These are phyloP conservation scores for Ptychodera flava DNA, from an alignment of 35 echinoderm and acorn worm genomes.

Conservation along the genomic window DNA sequence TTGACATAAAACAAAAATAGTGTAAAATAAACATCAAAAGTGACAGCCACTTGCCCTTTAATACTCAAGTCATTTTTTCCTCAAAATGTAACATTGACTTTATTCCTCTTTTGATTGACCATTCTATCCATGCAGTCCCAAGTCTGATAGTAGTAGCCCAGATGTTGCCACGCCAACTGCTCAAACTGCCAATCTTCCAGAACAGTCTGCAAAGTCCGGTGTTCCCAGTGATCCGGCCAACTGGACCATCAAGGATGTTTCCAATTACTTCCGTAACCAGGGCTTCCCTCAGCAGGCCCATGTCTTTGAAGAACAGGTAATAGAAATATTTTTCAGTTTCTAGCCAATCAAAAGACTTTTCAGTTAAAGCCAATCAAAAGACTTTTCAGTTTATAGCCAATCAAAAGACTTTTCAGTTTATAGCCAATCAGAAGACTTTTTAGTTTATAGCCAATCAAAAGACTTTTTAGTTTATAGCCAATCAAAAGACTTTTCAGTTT, in stretches of 20 bases:
- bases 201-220: slow-evolving; percentile 51
- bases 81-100: too few species aligned
- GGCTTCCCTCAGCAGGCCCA: slow-evolving; percentile 71
- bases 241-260: slow-evolving; percentile 79
- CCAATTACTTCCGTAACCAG: slow-evolving; percentile 46
- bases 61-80: too few species aligned
- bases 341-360: background rate
- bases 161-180: slow-evolving; percentile 78
- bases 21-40: too few species aligned
- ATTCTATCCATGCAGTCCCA: background rate
- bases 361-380: background rate
- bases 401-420: too few species aligned
- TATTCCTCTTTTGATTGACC: too few species aligned
- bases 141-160: slow-evolving; percentile 13
- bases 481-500: too few species aligned
- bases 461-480: too few species aligned
- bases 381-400: background rate
- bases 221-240: slow-evolving; percentile 25
- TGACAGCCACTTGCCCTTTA: too few species aligned
- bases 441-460: too few species aligned
- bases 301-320: slow-evolving; percentile 81
- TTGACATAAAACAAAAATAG: too few species aligned
- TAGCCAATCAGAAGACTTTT: too few species aligned
- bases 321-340: background rate
- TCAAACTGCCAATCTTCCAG: slow-evolving; percentile 60